Percentiles rank a stretch among this genome's conserved stretches.
phyloP scores from a whole-genome alignment of 2,797 vertebrate genomes.

The Silurus lanzhouensis region DNA sequence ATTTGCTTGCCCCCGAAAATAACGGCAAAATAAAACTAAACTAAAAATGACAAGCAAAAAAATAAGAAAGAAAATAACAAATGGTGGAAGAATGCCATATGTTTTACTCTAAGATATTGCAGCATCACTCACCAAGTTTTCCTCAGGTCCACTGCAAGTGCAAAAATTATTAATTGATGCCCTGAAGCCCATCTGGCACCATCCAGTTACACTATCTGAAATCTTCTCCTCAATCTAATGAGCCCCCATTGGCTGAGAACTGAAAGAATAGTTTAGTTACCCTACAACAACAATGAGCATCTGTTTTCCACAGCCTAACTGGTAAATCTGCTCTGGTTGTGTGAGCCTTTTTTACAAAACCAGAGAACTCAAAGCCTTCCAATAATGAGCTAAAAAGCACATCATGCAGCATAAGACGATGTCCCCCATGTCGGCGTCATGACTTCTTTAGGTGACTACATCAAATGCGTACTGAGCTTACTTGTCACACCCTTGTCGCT shows the following conservation, averaged over 20 bases:
- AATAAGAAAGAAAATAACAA: background rate
- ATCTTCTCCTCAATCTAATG: conserved; percentile 39
- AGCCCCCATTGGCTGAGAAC: conserved; percentile 42
- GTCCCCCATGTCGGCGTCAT: too few species aligned
- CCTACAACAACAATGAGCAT: conserved; percentile 10
- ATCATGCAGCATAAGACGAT: background rate
- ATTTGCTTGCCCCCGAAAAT: conserved; percentile 1
- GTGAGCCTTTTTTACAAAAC: background rate
- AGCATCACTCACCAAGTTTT: background rate
- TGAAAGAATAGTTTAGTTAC: conserved; percentile 1
- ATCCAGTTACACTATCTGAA: conserved; percentile 36
- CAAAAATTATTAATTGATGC: conserved; percentile 32
- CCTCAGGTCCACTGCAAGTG: background rate
- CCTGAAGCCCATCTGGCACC: conserved; percentile 35
- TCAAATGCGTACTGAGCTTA: conserved; percentile 13
- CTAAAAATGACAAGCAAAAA: background rate
- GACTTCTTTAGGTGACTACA: background rate
- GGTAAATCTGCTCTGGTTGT: conserved; percentile 15
- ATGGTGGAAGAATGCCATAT: background rate
- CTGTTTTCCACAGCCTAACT: conserved; percentile 31
- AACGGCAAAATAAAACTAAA: background rate
- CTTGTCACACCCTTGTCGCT: conserved; percentile 21
- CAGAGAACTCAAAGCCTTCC: background rate
- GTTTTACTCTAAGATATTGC: background rate
- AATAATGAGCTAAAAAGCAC: background rate